Base-by-base conservation (phyloP, 2,888 invertebrate species). In the Lasius platythorax region DNA sequence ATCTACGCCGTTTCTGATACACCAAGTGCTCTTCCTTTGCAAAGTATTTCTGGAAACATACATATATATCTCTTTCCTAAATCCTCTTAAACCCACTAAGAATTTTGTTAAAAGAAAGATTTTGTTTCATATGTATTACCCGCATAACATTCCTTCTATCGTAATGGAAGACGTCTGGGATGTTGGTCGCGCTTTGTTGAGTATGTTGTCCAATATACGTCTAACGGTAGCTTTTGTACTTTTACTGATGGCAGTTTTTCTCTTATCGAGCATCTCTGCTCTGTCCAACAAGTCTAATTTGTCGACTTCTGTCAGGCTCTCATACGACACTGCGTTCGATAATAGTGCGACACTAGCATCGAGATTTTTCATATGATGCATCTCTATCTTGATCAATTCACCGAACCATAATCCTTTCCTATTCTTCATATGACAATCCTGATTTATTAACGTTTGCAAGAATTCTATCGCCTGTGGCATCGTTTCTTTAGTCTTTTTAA, bases 341-440 rank as follows among this genome's bases (percentile, higher is more conserved):
- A 91, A 90, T 37, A 93, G 63, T 0, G 46, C n/a, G 1, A 93
- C 93, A 82, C 92, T 91, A 0, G 56, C 53, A 63, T 93, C 89
- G 1, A 92, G 43, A 85, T 95, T 79, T 82, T 94, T 94, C 4
- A 81, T 76, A 46, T 94, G 91, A 84, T 91, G 84, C 91, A 92
- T 92, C 83, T 95, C 91, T 53, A 95, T 93, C 3, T 94, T 79
- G 1, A 94, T 92, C n/a, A 95, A 88, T 76, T 95, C 94, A 2
- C 37, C 68, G 50, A 93, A 94, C 93, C 94, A 94, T 3, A 63
- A 78, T 5, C 92, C 93, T 58, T 88, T 87, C 64, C 87, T 88
- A 1, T 82, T 86, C 78, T 91, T 90, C 43, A 89, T 86, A 43
- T 92, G 90, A 33, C 79, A 82, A 1, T 91, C 76, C 33, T 92